These are phyloP conservation scores for Bradynema listronoti DNA, from an alignment of 1,140 invertebrate species.

Conservation along the genomic window DNA sequence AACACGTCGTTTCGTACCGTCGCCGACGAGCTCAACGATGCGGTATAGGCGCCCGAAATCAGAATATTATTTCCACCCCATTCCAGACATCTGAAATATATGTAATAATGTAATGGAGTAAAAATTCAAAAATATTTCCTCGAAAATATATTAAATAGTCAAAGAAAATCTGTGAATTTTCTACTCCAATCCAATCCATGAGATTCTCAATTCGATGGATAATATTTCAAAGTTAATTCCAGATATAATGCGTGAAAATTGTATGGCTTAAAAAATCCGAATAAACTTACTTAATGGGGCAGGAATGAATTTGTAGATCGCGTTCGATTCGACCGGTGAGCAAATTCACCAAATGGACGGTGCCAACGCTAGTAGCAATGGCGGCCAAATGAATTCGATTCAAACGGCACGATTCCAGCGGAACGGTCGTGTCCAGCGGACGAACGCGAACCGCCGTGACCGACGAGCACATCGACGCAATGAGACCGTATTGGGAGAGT, in stretches of 20 bases:
- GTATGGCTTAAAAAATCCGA: no score
- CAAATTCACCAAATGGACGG: slow-evolving; percentile 37
- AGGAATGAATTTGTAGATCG: slow-evolving; percentile 32
- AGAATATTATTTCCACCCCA: slow-evolving; percentile 34
- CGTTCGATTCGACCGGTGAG: slow-evolving; percentile 27
- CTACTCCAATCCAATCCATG: no score
- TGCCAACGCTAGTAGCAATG: slow-evolving; percentile 28
- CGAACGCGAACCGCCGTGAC: slow-evolving; percentile 40
- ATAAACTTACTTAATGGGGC: slow-evolving; percentile 32
- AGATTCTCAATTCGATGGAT: no score
- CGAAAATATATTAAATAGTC: no score
- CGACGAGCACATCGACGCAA: slow-evolving; percentile 16
- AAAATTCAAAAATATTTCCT: no score
- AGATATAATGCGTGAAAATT: no score
- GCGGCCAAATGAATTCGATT: slow-evolving; percentile 33
- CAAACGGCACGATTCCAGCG: neutral
- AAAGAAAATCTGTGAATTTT: no score
- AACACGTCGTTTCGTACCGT: slow-evolving; percentile 44
- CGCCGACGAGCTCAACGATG: slow-evolving; percentile 38
- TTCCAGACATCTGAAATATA: slow-evolving; percentile 33
- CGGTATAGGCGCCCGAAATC: slow-evolving; percentile 40
- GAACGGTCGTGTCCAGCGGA: slow-evolving; percentile 33
- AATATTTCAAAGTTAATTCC: neutral
- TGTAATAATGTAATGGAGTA: no score
- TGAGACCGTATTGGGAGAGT: slow-evolving; percentile 24